A percentile compares a stretch with the other conserved stretches of the same genome.
Evolutionary conservation across 2,797 vertebrate species (phyloP).

Genomic region (Macropodus opercularis): DNA sequence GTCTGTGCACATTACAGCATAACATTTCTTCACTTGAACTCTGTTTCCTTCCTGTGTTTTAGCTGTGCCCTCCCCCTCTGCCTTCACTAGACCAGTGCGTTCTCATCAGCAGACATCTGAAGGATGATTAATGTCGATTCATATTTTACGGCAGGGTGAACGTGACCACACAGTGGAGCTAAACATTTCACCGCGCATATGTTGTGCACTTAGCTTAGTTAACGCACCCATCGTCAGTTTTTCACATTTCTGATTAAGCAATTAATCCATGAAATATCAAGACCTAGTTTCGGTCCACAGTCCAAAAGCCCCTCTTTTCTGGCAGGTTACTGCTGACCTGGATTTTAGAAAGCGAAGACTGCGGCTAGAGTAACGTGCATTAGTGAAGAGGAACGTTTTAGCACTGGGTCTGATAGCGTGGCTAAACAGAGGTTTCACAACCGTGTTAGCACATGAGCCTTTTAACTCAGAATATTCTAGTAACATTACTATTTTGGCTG

Average conservation of each 20-base stretch:
- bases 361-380: constrained; percentile 40
- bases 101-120: constrained; percentile 39
- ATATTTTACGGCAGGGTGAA: constrained; percentile 30
- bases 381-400: constrained; percentile 30
- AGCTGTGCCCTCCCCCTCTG: constrained; percentile 40
- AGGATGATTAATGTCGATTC: constrained; percentile 57
- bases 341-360: constrained; percentile 14
- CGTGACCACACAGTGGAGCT: constrained; percentile 14
- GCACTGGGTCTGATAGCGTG: constrained; percentile 24
- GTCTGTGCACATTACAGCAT: constrained; percentile 20
- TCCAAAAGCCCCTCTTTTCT: neutral
- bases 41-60: constrained; percentile 59
- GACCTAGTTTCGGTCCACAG: neutral
- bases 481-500: constrained; percentile 51
- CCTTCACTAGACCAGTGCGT: constrained; percentile 35
- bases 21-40: constrained; percentile 46
- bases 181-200: constrained; percentile 43
- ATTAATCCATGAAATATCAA: neutral
- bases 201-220: constrained; percentile 24
- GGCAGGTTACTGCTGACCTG: constrained; percentile 20
- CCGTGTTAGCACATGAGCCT: constrained; percentile 37
- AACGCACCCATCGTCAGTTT: neutral
- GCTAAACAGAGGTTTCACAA: constrained; percentile 44
- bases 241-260: neutral
- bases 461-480: constrained; percentile 67